These are phyloP conservation scores for Arnoldichthys spilopterus DNA, from an alignment of 2,797 vertebrate species.

Conservation along the genomic window DNA sequence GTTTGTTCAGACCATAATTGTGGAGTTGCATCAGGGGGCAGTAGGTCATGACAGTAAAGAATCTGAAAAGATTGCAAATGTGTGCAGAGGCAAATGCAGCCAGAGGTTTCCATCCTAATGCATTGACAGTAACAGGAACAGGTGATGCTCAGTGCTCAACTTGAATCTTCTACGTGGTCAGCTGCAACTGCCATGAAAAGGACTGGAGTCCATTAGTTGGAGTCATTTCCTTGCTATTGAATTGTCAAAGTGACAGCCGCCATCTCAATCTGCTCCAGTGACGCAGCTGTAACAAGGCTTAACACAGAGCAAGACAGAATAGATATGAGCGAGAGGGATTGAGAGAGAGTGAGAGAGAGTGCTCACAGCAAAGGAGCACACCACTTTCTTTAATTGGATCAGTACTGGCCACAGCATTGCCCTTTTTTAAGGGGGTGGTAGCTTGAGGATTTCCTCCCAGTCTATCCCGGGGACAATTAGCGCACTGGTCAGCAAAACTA, in stretches of 20 bases:
- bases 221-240: constrained; percentile 38
- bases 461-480: constrained; percentile 57
- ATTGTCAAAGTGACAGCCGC: constrained; percentile 33
- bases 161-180: not conserved
- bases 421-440: constrained; percentile 16
- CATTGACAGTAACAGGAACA: not conserved
- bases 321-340: constrained; percentile 13
- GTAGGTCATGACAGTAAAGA: constrained; percentile 25
- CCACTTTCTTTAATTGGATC: constrained; percentile 42
- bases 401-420: constrained; percentile 24
- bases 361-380: not conserved
- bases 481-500: constrained; percentile 56
- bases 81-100: not conserved
- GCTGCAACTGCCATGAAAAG: not conserved
- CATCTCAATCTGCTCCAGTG: constrained; percentile 13
- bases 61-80: not conserved
- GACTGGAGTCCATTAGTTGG: constrained; percentile 26
- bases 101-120: not conserved
- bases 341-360: not conserved
- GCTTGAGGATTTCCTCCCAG: constrained; percentile 46
- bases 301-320: constrained; percentile 10
- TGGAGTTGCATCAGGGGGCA: constrained; percentile 11
- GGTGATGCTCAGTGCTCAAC: not conserved
- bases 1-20: constrained; percentile 7
- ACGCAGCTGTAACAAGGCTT: constrained; percentile 20